Percentiles rank a stretch among this genome's conserved stretches.
These are phyloP conservation scores for Danaus melanippus DNA, from an alignment of 1,140 invertebrate genomes.

Conservation along the genomic window DNA sequence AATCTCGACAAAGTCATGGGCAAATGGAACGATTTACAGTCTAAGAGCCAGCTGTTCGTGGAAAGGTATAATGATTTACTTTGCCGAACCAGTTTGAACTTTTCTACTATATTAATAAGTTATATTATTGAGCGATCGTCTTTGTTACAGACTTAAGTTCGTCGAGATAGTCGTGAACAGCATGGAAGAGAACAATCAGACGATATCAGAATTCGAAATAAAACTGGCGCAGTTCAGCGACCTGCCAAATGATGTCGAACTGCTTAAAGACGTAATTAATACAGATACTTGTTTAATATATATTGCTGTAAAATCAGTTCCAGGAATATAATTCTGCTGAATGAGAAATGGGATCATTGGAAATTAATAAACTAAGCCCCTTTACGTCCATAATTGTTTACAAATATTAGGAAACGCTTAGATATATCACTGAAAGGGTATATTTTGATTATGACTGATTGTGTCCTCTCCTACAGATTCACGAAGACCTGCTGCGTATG, in stretches of 20 bases:
- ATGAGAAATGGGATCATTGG: too few species aligned
- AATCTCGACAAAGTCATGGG: constrained; percentile 89
- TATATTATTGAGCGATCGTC: neutral
- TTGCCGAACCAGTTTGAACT: neutral
- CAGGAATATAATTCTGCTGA: too few species aligned
- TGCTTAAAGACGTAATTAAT: constrained; percentile 63
- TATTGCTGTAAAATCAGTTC: too few species aligned
- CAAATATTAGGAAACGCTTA: neutral
- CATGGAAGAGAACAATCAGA: constrained; percentile 89
- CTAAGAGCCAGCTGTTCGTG: constrained; percentile 87
- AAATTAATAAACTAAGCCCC: too few species aligned
- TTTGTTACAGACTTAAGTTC: constrained; percentile 80
- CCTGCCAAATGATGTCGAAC: constrained; percentile 63
- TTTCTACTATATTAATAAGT: too few species aligned
- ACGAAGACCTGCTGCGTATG: constrained; percentile 83
- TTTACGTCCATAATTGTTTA: constrained; percentile 11
- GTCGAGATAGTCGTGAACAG: constrained; percentile 91
- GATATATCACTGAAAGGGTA: too few species aligned
- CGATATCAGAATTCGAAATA: constrained; percentile 93
- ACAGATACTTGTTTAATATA: too few species aligned
- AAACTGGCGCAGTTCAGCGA: constrained; percentile 78
- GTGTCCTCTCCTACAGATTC: constrained; percentile 54
- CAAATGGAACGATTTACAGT: constrained; percentile 94
- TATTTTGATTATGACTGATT: neutral
- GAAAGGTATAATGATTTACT: constrained; percentile 75